Conservation (phyloP, 2,113 vertebrate species). For the Rhea americana region DNA sequence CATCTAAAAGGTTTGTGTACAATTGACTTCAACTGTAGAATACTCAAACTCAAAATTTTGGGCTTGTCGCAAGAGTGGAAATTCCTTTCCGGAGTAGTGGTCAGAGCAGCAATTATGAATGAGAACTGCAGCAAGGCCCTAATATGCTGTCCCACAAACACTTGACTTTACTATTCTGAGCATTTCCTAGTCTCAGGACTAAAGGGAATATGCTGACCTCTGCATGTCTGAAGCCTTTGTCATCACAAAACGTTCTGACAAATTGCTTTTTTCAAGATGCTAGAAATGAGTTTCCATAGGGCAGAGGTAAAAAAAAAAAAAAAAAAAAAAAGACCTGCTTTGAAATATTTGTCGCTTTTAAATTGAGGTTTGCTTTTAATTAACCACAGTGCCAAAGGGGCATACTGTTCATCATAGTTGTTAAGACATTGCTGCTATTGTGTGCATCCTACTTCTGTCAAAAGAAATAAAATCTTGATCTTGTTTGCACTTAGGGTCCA, state of each 20-base stretch:
- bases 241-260: background rate
- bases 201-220: background rate
- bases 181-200: background rate
- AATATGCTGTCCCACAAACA: background rate
- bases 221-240: background rate
- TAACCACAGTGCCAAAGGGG: fast-evolving
- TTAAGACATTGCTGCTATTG: background rate
- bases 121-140: background rate
- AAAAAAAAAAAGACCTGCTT: background rate
- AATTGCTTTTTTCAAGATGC: background rate
- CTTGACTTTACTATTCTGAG: fast-evolving
- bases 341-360: background rate
- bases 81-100: background rate
- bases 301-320: background rate
- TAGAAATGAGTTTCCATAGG: background rate
- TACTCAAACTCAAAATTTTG: background rate
- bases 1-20: background rate
- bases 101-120: background rate
- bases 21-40: background rate
- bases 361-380: background rate
- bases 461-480: constrained; percentile 29
- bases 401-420: background rate
- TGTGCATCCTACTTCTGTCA: background rate
- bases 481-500: constrained; percentile 76
- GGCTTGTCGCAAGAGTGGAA: background rate